Conservation (phyloP, 2,888 invertebrate genomes). For the Lasioglossum zephyrum region DNA sequence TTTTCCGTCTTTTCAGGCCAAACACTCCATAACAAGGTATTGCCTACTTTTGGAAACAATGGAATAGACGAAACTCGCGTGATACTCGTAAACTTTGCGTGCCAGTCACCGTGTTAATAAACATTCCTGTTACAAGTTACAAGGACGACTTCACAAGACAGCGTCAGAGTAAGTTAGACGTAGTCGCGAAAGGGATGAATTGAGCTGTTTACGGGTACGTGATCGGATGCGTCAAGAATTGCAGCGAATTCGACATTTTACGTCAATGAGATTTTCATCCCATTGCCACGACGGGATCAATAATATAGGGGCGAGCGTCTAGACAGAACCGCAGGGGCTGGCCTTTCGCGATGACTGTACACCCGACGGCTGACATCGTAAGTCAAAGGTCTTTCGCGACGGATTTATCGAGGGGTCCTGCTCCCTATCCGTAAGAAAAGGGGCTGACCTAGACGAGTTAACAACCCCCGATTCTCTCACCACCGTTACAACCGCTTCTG, state of each 20-base stretch:
- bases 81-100: no score
- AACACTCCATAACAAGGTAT: no score
- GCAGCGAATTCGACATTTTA: conserved; percentile 71
- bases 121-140: not conserved
- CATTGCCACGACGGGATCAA: conserved; percentile 75
- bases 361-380: conserved; percentile 60
- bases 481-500: conserved; percentile 13
- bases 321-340: conserved; percentile 62
- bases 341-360: conserved; percentile 66
- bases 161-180: not conserved
- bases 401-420: conserved; percentile 71
- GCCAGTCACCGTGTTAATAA: no score
- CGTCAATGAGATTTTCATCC: conserved; percentile 75
- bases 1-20: no score
- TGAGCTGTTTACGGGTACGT: conserved; percentile 24
- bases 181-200: not conserved
- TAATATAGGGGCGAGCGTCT: conserved; percentile 71
- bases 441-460: conserved; percentile 45
- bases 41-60: no score
- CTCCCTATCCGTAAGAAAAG: conserved; percentile 48
- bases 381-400: conserved; percentile 71
- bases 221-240: conserved; percentile 44
- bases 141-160: not conserved
- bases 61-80: no score
- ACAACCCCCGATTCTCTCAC: conserved; percentile 26